Evolutionary conservation across 2,888 invertebrate species (phyloP).

Genomic region (Autographa gamma): DNA sequence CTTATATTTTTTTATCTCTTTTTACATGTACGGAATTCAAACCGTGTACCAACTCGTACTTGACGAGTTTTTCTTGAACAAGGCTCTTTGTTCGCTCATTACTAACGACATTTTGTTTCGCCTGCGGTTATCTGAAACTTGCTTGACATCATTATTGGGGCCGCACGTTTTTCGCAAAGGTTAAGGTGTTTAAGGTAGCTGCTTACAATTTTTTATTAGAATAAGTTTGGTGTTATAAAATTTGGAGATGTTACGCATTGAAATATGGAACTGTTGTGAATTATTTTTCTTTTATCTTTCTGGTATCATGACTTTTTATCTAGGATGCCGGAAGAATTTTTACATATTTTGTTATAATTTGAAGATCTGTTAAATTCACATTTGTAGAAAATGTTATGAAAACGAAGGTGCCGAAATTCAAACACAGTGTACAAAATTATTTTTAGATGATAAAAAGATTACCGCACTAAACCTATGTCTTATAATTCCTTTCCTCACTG

Average conservation of each 20-base stretch:
- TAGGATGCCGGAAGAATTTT: too few relatives aligned
- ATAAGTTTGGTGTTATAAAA: slow-evolving; percentile 41
- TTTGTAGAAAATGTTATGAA: background rate
- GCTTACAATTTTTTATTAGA: slow-evolving; percentile 39
- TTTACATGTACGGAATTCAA: background rate
- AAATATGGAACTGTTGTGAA: slow-evolving; percentile 12
- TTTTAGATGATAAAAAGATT: too few relatives aligned
- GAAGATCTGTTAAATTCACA: too few relatives aligned
- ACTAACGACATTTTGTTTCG: slow-evolving; percentile 50
- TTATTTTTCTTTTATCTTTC: background rate
- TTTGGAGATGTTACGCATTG: slow-evolving; percentile 21
- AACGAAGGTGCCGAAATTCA: background rate
- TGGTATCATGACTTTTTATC: background rate
- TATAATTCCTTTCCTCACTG: too few relatives aligned
- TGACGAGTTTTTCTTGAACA: slow-evolving; percentile 30
- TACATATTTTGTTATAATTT: too few relatives aligned
- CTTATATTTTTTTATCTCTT: too few relatives aligned
- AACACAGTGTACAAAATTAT: too few relatives aligned
- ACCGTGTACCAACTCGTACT: background rate
- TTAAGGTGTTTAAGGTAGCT: slow-evolving; percentile 40
- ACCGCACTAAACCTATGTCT: too few relatives aligned
- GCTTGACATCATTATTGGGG: slow-evolving; percentile 49
- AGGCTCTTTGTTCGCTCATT: slow-evolving; percentile 49
- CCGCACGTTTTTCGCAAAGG: slow-evolving; percentile 46
- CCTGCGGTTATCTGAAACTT: slow-evolving; percentile 49